These are phyloP conservation scores for Eustalomyia histrio DNA, from an alignment of 2,888 invertebrate species.

Conservation along the genomic window DNA sequence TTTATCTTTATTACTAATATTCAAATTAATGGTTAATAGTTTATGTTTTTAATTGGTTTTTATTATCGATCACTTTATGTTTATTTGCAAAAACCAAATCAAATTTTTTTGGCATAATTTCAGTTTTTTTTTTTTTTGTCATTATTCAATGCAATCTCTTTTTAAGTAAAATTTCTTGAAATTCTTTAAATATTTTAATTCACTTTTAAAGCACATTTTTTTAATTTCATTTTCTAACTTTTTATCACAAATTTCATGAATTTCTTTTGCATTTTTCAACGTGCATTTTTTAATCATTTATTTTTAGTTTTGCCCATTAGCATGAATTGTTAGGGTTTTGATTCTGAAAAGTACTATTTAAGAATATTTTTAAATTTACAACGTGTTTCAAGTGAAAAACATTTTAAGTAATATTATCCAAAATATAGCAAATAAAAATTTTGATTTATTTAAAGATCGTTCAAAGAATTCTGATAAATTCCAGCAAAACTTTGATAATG, in stretches of 20 bases:
- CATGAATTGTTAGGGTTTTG: neutral
- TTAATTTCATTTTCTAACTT: neutral
- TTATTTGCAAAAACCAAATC: slow-evolving; percentile 26
- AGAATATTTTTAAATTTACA: too few relatives aligned
- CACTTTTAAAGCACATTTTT: slow-evolving; percentile 38
- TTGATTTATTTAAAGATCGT: too few relatives aligned
- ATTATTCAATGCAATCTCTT: slow-evolving; percentile 19
- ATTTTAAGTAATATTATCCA: too few relatives aligned
- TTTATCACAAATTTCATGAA: slow-evolving; percentile 24
- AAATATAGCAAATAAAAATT: too few relatives aligned
- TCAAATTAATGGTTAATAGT: slow-evolving; percentile 30
- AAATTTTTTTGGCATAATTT: slow-evolving; percentile 10
- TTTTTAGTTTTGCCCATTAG: neutral
- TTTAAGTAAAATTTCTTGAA: slow-evolving; percentile 15
- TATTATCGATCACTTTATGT: neutral
- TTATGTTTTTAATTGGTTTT: slow-evolving; percentile 40
- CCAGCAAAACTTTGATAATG: too few relatives aligned
- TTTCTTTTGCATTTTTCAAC: slow-evolving; percentile 26
- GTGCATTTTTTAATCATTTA: neutral
- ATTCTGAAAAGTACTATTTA: neutral
- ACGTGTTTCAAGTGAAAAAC: too few relatives aligned
- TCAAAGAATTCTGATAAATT: too few relatives aligned
- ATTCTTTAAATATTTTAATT: slow-evolving; percentile 8
- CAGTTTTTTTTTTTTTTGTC: neutral
- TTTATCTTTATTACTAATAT: slow-evolving; percentile 49